A percentile compares a stretch with the other conserved stretches of the same genome.
These are phyloP conservation scores for Labeo rohita DNA, from an alignment of 2,113 vertebrate genomes.

Conservation along the genomic window DNA sequence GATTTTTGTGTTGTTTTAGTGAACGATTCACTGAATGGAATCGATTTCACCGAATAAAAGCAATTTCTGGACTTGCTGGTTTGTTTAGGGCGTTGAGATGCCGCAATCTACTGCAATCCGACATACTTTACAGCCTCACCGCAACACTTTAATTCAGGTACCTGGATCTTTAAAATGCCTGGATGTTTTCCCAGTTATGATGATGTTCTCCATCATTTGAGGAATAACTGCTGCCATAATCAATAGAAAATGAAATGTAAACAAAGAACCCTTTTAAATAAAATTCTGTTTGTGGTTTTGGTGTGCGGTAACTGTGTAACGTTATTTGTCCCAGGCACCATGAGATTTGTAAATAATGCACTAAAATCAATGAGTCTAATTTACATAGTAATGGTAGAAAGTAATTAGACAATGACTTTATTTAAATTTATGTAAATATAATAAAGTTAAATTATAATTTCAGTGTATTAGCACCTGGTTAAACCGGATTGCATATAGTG, in stretches of 20 bases:
- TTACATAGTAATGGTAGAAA: neutral
- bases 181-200: neutral
- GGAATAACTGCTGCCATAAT: conserved; percentile 7
- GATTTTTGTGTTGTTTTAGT: neutral
- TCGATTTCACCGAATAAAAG: neutral
- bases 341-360: neutral
- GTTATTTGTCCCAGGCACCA: neutral
- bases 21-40: neutral
- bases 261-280: neutral
- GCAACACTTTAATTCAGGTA: neutral
- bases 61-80: too few species aligned
- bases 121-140: neutral
- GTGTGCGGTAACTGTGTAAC: neutral
- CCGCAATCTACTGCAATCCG: neutral
- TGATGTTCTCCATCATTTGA: neutral
- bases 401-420: neutral
- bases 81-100: too few species aligned
- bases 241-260: neutral
- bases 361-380: neutral
- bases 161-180: neutral
- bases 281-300: neutral
- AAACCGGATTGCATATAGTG: neutral
- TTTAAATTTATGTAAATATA: neutral
- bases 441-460: neutral
- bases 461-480: neutral